These are phyloP conservation scores for Agelastica alni DNA, from an alignment of 2,888 invertebrate species.

Conservation along the genomic window DNA sequence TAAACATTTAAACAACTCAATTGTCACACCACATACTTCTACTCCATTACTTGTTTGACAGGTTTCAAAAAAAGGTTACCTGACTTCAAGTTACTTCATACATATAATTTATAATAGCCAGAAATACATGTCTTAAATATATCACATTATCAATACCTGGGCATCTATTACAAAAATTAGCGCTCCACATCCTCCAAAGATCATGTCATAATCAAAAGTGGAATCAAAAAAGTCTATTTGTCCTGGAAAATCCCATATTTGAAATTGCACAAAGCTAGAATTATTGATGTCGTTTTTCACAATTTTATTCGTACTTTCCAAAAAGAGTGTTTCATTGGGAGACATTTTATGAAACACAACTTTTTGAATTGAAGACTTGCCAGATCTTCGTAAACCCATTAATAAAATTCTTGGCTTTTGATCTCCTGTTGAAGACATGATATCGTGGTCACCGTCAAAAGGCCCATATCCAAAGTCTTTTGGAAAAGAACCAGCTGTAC, in stretches of 20 bases:
- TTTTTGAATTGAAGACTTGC: constrained; percentile 99
- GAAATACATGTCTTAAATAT: constrained; percentile 6
- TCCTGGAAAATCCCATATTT: constrained; percentile 99
- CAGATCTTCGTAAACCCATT: constrained; percentile 95
- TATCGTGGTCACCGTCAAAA: constrained; percentile 81
- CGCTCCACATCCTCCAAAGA: constrained; percentile 97
- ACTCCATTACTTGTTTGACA: no score
- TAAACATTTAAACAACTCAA: no score
- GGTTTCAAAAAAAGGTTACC: no score
- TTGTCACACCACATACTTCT: no score
- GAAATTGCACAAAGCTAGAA: constrained; percentile 97
- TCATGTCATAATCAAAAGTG: constrained; percentile 92
- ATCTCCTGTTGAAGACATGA: constrained; percentile 68
- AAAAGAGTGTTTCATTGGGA: constrained; percentile 97
- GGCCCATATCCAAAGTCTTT: constrained; percentile 92
- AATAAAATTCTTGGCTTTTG: constrained; percentile 91
- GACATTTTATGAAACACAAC: constrained; percentile 99
- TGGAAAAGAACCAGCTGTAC: constrained; percentile 74
- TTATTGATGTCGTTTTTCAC: constrained; percentile 98
- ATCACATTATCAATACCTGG: constrained; percentile 61
- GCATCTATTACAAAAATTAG: constrained; percentile 99
- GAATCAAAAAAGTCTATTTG: constrained; percentile 98
- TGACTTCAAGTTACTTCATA: no score
- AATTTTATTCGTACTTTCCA: constrained; percentile 98
- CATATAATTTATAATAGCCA: no score